A percentile compares a stretch with the other conserved stretches of the same genome.
phyloP scores from a whole-genome alignment of 1,140 invertebrate species.

The Pygmarrhopalites habei region DNA sequence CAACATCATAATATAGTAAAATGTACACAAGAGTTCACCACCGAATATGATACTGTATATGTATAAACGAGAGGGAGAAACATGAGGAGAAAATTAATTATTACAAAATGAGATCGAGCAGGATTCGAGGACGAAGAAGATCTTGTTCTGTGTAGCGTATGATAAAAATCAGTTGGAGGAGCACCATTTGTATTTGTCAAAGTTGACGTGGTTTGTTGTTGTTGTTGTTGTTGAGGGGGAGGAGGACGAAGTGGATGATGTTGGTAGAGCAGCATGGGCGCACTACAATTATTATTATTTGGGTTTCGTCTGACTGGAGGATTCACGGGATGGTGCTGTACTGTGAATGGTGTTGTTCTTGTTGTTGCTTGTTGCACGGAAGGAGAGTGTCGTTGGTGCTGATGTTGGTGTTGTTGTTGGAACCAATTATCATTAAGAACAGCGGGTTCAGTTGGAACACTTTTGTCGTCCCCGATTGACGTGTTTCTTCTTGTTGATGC shows the following conservation, averaged over 20 bases:
- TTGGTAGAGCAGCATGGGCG: background rate
- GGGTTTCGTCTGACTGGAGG: background rate
- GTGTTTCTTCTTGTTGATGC: slow-evolving; percentile 1
- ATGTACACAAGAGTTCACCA: no score
- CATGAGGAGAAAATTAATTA: slow-evolving; percentile 7
- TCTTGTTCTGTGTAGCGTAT: slow-evolving; percentile 18
- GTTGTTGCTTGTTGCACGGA: background rate
- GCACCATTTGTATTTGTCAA: slow-evolving; percentile 16
- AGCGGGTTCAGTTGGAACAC: slow-evolving; percentile 23
- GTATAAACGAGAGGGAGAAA: no score
- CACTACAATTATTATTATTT: background rate
- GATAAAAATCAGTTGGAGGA: slow-evolving; percentile 24
- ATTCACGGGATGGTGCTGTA: background rate
- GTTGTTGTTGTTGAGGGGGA: background rate
- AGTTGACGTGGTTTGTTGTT: slow-evolving; percentile 1
- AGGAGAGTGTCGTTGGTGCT: slow-evolving; percentile 14
- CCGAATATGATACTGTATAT: no score
- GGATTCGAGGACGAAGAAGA: background rate
- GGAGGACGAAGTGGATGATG: slow-evolving; percentile 4
- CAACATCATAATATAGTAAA: no score
- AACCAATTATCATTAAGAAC: slow-evolving; percentile 34
- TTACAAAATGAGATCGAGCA: slow-evolving; percentile 28
- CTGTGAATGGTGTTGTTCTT: background rate
- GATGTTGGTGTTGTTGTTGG: slow-evolving; percentile 8
- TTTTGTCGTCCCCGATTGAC: slow-evolving; percentile 15